A percentile compares a stretch with the other conserved stretches of the same genome.
These are phyloP conservation scores for Didymodactylos carnosus DNA, from an alignment of 2,888 invertebrate species.

Conservation along the genomic window DNA sequence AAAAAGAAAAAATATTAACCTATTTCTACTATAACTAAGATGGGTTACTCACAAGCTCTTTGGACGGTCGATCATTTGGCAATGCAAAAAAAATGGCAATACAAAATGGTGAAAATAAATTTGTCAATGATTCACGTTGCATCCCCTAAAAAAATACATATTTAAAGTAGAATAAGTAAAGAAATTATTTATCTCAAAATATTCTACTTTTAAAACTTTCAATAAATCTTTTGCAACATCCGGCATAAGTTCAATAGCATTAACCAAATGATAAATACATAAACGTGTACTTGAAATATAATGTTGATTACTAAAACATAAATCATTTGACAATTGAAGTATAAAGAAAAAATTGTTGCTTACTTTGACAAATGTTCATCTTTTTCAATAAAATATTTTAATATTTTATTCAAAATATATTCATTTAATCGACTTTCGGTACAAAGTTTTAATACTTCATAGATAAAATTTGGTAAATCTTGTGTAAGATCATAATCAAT, in stretches of 20 bases:
- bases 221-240: not conserved
- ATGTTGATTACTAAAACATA: not conserved
- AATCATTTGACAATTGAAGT: not conserved
- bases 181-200: too few species aligned
- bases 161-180: not conserved
- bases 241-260: not conserved
- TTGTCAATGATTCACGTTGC: not conserved
- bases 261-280: not conserved
- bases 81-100: not conserved
- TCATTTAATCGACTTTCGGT: not conserved
- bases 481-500: not conserved
- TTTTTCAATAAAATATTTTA: not conserved
- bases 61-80: not conserved
- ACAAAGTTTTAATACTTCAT: not conserved
- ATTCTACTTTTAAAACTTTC: not conserved
- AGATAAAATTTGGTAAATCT: not conserved
- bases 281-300: not conserved
- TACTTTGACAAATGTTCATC: not conserved
- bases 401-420: not conserved
- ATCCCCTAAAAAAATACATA: not conserved
- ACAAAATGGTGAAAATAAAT: not conserved
- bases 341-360: not conserved
- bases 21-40: too few species aligned
- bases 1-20: not conserved
- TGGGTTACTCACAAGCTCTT: too few species aligned